Evolutionary conservation across 2,797 vertebrate genomes (phyloP), one percentile per base, ranked within the genome.

Genomic region (Knipowitschia caucasica): DNA sequence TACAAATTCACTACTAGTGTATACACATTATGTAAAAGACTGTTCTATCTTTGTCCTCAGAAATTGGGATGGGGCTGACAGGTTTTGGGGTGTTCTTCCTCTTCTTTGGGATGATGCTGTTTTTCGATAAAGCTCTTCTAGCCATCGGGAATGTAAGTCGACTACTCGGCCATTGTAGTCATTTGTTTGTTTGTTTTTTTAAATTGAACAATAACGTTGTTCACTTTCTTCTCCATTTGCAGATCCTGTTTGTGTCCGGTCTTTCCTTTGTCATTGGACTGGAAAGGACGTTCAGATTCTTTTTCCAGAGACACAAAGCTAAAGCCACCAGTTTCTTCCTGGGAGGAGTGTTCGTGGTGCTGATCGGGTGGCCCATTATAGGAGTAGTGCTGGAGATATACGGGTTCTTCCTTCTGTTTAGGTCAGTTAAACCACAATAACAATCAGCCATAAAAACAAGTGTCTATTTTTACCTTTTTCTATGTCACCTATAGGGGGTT

Each of bases 231-330:
- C 5, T 27, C 11, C 4, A 6, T 31, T 47, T 23, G 54, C 2
- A 99, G 96, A 96, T 99, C 78, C 89, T 99, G 77, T 99, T 99
- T 77, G 95, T 99, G 50, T 93, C 93, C 52, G 96, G 95, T 15
- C 89, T 99, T 47, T 89, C 96, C 23, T 99, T 99, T 58, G 95
- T 98, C 67, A 99, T 99, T 0, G 96, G 96, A 4, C 87, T 98
- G 74, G 96, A 99, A 88, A 90, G 96, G 75, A 98, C 96, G 0
- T 98, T 98, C 80, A 89, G 95, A 66, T 99, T 99, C 89, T 99
- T 99, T 86, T 99, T 99, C 84, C 96, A 99, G 82, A 95, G 93
- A 60, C 96, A 99, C 85, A 99, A 99, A 89, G 89, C 96, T 77
- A 98, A 98, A 84, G 96, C 96, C 64, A 96, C 95, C 0, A 81